phyloP scores from a whole-genome alignment of 2,888 invertebrate genomes.

The Thalpophila matura region DNA sequence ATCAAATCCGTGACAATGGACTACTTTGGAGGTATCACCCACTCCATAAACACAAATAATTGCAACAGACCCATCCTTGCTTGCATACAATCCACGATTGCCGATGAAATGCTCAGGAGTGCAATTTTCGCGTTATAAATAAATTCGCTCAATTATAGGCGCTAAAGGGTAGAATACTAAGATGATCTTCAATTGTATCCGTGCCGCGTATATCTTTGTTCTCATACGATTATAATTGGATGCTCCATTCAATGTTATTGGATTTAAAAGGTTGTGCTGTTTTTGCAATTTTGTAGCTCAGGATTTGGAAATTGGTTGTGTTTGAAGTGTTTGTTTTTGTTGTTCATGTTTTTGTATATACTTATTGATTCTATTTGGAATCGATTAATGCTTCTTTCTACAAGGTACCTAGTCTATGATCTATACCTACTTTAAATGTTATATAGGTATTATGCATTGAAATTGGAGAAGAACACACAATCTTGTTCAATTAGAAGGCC shows the following conservation, averaged over 20 bases:
- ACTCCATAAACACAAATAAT: conserved; percentile 65
- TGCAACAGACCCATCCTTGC: conserved; percentile 67
- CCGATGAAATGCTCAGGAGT: conserved; percentile 76
- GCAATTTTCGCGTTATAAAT: conserved; percentile 83
- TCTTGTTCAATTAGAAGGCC: too few relatives aligned
- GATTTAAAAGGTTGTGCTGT: conserved; percentile 59
- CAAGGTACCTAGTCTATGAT: too few relatives aligned
- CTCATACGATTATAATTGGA: conserved; percentile 63
- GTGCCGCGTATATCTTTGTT: conserved; percentile 61
- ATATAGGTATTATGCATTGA: too few relatives aligned
- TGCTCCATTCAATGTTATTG: conserved; percentile 60
- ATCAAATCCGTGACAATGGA: too few relatives aligned
- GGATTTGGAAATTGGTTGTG: conserved; percentile 43
- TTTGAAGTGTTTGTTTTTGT: not conserved
- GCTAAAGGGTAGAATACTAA: conserved; percentile 71
- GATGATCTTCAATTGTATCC: conserved; percentile 67
- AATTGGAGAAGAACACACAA: too few relatives aligned
- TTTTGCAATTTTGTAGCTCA: conserved; percentile 53
- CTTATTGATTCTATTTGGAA: not conserved
- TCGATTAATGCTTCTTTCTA: too few relatives aligned
- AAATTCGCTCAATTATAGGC: conserved; percentile 79
- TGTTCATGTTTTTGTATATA: not conserved
- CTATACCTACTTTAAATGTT: too few relatives aligned
- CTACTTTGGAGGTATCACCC: conserved; percentile 62
- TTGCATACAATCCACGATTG: conserved; percentile 79